phyloP scores from a whole-genome alignment of 2,113 vertebrate species.

The Calyptomena viridis region DNA sequence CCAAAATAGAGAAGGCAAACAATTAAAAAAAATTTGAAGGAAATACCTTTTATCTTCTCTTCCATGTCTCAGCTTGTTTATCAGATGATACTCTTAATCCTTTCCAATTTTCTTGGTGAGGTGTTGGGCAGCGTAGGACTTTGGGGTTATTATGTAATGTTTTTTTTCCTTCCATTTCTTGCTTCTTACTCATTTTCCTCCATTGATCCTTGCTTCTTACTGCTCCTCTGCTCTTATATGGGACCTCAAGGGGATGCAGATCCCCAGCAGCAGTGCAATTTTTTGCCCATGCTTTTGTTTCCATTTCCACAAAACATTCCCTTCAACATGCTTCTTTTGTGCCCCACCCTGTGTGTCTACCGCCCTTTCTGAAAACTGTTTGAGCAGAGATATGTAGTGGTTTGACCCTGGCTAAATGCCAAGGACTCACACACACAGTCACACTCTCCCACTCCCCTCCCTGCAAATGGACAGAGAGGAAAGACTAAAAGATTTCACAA shows the following conservation, averaged over 20 bases:
- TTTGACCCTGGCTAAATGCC: too few species aligned
- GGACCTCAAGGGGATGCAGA: not conserved
- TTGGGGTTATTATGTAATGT: not conserved
- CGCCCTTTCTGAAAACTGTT: not conserved
- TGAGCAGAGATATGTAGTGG: not conserved
- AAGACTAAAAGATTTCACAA: too few species aligned
- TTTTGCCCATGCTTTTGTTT: not conserved
- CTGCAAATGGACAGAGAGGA: too few species aligned
- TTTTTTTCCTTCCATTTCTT: not conserved
- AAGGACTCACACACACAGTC: too few species aligned
- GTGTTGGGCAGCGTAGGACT: not conserved
- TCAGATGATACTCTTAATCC: not conserved
- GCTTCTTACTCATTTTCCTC: not conserved
- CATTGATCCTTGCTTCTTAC: not conserved
- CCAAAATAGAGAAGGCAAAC: not conserved
- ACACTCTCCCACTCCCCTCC: too few species aligned
- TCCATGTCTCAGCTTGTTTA: not conserved
- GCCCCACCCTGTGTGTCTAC: not conserved
- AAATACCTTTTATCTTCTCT: not conserved
- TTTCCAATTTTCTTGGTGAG: not conserved
- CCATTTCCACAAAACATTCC: not conserved
- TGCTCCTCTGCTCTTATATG: not conserved
- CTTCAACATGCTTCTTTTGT: not conserved
- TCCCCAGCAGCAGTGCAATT: not conserved
- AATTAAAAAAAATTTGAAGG: not conserved